Evolutionary conservation across 2,797 vertebrate genomes (phyloP).

Genomic region (Mycteria americana): DNA sequence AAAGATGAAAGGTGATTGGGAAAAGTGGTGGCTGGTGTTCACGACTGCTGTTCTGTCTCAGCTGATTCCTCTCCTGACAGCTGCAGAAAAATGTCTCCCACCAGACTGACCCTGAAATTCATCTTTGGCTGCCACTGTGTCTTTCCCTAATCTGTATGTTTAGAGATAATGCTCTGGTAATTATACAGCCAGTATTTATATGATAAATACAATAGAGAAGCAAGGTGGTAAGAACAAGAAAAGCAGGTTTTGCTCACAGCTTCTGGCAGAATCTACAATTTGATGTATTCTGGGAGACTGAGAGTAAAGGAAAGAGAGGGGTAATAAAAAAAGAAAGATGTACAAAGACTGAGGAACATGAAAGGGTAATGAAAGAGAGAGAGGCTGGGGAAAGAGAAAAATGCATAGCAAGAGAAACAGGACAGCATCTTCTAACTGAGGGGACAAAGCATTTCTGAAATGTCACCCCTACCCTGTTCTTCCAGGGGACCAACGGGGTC

Average conservation of each 20-base stretch:
- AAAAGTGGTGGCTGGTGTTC: not conserved
- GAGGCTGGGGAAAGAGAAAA: not conserved
- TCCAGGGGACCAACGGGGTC: not conserved
- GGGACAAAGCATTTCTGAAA: not conserved
- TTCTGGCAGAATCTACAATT: conserved; percentile 15
- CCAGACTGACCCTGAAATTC: conserved; percentile 37
- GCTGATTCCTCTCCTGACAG: not conserved
- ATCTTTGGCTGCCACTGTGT: not conserved
- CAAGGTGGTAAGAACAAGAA: conserved; percentile 72
- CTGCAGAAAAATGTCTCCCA: not conserved
- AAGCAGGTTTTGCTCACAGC: conserved; percentile 63
- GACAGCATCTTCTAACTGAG: not conserved
- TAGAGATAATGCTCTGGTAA: conserved; percentile 66
- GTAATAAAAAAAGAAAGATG: not conserved
- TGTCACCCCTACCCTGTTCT: not conserved
- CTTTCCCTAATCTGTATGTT: conserved; percentile 53
- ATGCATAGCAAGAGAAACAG: not conserved
- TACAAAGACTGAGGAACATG: not conserved
- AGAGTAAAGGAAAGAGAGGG: not conserved
- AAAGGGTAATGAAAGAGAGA: not conserved
- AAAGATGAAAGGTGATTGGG: not conserved
- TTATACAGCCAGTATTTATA: conserved; percentile 67
- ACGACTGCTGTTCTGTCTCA: not conserved
- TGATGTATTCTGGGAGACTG: not conserved
- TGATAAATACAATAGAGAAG: conserved; percentile 51